phyloP scores from a whole-genome alignment of 2,888 invertebrate genomes.

The Lottia gigantea region DNA sequence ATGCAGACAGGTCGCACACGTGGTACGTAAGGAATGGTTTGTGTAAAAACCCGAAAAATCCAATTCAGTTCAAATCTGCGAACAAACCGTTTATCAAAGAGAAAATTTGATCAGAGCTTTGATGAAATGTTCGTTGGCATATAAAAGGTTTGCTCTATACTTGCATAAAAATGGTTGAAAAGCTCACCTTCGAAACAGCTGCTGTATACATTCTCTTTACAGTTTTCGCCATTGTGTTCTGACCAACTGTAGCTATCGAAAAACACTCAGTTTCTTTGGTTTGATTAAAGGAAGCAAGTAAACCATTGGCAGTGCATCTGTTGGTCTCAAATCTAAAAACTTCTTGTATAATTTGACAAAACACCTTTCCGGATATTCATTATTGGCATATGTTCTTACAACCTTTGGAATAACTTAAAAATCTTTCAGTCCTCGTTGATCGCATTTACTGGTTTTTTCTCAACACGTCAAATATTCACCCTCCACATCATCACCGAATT shows the following conservation, averaged over 20 bases:
- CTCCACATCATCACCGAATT: neutral
- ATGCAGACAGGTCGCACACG: neutral
- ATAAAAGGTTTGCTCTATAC: too few relatives aligned
- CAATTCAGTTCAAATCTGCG: too few relatives aligned
- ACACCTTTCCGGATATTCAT: too few relatives aligned
- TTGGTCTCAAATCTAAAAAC: neutral
- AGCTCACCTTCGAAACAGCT: constrained; percentile 7
- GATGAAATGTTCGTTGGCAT: too few relatives aligned
- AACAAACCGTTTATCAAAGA: too few relatives aligned
- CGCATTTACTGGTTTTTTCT: too few relatives aligned
- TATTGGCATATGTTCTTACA: too few relatives aligned
- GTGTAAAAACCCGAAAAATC: constrained; percentile 1
- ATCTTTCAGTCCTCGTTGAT: too few relatives aligned
- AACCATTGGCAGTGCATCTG: neutral
- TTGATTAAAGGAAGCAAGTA: constrained; percentile 8
- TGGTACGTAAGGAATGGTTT: constrained; percentile 10
- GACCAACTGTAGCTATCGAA: neutral
- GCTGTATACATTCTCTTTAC: neutral
- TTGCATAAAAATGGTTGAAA: neutral
- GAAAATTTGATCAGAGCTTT: too few relatives aligned
- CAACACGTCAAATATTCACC: too few relatives aligned
- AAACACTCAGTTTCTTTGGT: constrained; percentile 2
- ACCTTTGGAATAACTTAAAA: too few relatives aligned
- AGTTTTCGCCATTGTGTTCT: neutral
- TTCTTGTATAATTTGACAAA: neutral